Evolutionary conservation across 2,113 vertebrate species (phyloP).

Genomic region (Thamnophis sirtalis): DNA sequence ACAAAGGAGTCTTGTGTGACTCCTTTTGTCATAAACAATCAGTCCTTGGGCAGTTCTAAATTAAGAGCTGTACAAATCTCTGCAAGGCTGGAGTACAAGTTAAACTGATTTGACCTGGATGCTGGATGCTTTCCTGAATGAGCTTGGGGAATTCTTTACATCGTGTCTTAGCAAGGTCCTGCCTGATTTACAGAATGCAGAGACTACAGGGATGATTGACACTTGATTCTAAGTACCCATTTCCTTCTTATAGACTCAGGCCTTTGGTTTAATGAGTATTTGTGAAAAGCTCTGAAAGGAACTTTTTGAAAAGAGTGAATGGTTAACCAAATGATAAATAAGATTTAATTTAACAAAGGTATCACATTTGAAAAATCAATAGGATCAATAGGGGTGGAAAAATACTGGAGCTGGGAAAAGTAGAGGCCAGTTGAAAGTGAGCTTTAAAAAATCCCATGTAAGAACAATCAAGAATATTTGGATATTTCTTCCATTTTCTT

Average conservation of each 20-base stretch:
- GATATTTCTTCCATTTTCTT: background rate
- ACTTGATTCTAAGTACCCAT: background rate
- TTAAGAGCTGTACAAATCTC: background rate
- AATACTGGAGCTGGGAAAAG: background rate
- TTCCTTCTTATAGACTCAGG: background rate
- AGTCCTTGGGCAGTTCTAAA: background rate
- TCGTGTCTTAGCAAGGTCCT: background rate
- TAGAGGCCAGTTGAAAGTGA: background rate
- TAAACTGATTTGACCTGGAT: background rate
- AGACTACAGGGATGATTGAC: background rate
- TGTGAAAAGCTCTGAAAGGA: background rate
- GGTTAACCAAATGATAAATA: background rate
- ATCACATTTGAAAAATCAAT: background rate
- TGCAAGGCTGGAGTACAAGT: background rate
- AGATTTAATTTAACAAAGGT: background rate
- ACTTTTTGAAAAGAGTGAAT: background rate
- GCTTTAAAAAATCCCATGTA: background rate
- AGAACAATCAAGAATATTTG: background rate
- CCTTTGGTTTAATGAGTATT: background rate
- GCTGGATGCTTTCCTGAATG: background rate
- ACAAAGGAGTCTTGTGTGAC: background rate
- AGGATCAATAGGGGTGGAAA: background rate
- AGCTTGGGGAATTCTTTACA: background rate
- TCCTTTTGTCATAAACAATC: background rate
- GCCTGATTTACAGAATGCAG: background rate